Evolutionary conservation across 2,888 invertebrate species (phyloP).

Genomic region (Galeopsomyia nigrocyanea): DNA sequence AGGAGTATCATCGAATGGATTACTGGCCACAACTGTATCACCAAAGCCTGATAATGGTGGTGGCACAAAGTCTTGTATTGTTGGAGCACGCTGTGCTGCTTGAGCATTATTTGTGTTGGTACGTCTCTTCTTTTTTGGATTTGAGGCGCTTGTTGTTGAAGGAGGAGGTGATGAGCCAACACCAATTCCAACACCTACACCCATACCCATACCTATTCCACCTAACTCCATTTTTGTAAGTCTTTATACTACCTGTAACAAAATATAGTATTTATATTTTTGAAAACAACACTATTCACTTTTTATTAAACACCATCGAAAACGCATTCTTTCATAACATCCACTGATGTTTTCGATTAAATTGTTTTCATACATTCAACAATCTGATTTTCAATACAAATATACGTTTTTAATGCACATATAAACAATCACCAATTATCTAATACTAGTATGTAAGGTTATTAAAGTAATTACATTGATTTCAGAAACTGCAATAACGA

Average conservation of each 20-base stretch:
- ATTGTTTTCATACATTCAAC: no score
- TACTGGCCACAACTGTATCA: slow-evolving; percentile 93
- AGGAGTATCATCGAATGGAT: slow-evolving; percentile 93
- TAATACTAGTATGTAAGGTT: no score
- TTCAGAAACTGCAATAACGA: no score
- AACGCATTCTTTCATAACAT: no score
- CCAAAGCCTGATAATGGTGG: slow-evolving; percentile 90
- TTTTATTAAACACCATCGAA: slow-evolving; percentile 4
- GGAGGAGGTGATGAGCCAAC: slow-evolving; percentile 77
- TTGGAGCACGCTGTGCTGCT: slow-evolving; percentile 79
- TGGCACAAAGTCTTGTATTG: slow-evolving; percentile 85
- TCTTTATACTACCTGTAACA: slow-evolving; percentile 81
- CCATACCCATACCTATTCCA: slow-evolving; percentile 73
- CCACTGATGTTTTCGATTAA: no score
- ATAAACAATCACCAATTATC: no score
- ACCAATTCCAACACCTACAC: slow-evolving; percentile 73
- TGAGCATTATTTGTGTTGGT: slow-evolving; percentile 81
- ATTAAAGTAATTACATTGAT: no score
- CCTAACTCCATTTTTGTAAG: slow-evolving; percentile 81
- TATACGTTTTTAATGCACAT: no score
- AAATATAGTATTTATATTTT: neutral
- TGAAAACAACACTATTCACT: neutral
- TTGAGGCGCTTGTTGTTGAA: slow-evolving; percentile 83
- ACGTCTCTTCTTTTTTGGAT: slow-evolving; percentile 90
- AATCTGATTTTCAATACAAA: no score